These are phyloP conservation scores for Hipposideros larvatus DNA, from an alignment of 2,797 vertebrate genomes.

Conservation along the genomic window DNA sequence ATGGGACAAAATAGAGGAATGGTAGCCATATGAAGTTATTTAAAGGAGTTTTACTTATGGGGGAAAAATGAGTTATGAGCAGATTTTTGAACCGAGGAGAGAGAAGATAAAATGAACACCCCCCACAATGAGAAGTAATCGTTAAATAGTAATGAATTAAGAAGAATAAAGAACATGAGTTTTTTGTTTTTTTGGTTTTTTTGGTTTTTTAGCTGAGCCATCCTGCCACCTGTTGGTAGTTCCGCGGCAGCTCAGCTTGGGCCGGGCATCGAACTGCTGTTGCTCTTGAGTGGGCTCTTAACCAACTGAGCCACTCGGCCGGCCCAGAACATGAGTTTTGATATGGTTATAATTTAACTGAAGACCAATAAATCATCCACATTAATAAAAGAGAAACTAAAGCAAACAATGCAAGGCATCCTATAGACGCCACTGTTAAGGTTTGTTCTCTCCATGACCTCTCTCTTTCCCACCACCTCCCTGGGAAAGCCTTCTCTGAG, in stretches of 20 bases:
- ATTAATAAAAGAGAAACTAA: conserved; percentile 10
- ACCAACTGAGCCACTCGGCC: too few species aligned
- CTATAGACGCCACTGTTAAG: background rate
- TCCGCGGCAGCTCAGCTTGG: too few species aligned
- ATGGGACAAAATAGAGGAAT: background rate
- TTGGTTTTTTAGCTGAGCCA: too few species aligned
- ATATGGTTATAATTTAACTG: background rate
- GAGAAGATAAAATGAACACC: background rate
- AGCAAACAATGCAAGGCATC: background rate
- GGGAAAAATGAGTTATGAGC: background rate
- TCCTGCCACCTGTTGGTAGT: too few species aligned
- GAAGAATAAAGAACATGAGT: background rate
- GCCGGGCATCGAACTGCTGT: too few species aligned
- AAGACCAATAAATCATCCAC: background rate
- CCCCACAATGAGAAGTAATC: background rate
- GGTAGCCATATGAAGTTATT: background rate
- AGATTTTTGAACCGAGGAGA: conserved; percentile 11
- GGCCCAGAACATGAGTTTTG: background rate
- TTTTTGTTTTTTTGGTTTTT: background rate
- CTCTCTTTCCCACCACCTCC: background rate
- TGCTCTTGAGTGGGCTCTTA: too few species aligned
- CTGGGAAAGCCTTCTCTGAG: background rate
- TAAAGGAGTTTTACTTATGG: background rate
- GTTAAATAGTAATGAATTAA: background rate
- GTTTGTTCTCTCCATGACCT: background rate